Evolutionary conservation across 1,140 invertebrate genomes (phyloP).

Genomic region (Halyomorpha halys): DNA sequence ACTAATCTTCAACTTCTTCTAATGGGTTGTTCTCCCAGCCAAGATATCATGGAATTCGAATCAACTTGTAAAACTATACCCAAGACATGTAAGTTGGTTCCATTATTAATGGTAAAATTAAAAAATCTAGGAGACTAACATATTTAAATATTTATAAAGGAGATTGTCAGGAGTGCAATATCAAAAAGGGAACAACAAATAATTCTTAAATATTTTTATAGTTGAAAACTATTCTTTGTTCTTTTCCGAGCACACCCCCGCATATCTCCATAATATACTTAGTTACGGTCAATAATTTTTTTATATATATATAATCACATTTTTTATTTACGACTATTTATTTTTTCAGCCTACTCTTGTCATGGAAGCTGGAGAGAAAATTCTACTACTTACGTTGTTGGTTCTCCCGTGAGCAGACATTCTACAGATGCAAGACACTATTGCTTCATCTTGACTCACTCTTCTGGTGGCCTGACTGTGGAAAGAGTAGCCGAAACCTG

Average conservation of each 20-base stretch:
- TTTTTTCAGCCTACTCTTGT: slow-evolving; percentile 49
- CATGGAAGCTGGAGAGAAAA: slow-evolving; percentile 57
- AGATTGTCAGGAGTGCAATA: too few relatives aligned
- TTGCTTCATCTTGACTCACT: slow-evolving; percentile 36
- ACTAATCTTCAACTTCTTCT: slow-evolving; percentile 45
- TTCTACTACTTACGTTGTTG: slow-evolving; percentile 52
- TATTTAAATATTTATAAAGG: too few relatives aligned
- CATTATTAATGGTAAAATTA: too few relatives aligned
- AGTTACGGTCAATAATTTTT: too few relatives aligned
- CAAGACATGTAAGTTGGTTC: slow-evolving; percentile 23
- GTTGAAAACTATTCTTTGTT: too few relatives aligned
- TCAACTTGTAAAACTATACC: slow-evolving; percentile 42
- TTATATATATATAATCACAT: too few relatives aligned
- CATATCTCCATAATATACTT: too few relatives aligned
- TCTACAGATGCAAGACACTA: slow-evolving; percentile 37
- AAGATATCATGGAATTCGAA: slow-evolving; percentile 60
- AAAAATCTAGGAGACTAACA: too few relatives aligned
- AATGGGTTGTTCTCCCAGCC: slow-evolving; percentile 51
- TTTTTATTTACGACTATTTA: too few relatives aligned
- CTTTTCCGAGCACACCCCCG: too few relatives aligned
- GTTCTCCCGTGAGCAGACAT: slow-evolving; percentile 40
- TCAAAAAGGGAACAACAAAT: too few relatives aligned
- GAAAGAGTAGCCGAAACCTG: slow-evolving; percentile 29
- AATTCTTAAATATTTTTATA: too few relatives aligned
- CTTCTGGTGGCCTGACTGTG: slow-evolving; percentile 11